These are phyloP conservation scores for Drosophila monieri DNA, from an alignment of 2,888 invertebrate genomes.

Conservation along the genomic window DNA sequence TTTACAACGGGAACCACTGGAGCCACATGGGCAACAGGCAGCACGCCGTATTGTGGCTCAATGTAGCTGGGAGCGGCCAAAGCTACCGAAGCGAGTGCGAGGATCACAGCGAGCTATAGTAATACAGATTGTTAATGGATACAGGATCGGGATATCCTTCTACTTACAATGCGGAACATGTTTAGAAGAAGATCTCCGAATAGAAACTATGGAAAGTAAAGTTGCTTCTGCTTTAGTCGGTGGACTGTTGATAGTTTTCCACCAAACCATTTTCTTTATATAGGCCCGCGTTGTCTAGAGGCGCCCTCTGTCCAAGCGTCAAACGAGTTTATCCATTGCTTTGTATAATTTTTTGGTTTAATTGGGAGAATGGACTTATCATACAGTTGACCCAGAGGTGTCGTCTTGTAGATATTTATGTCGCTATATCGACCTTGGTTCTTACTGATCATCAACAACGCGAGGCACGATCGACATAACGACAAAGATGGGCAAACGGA, in stretches of 20 bases:
- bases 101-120: slow-evolving; percentile 38
- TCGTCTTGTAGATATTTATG: slow-evolving; percentile 27
- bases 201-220: background rate
- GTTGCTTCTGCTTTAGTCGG: background rate
- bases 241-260: slow-evolving; percentile 35
- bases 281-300: slow-evolving; percentile 24
- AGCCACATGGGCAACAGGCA: slow-evolving; percentile 25
- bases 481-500: slow-evolving; percentile 16
- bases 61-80: slow-evolving; percentile 50
- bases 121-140: background rate
- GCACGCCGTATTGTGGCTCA: slow-evolving; percentile 34
- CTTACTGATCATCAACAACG: slow-evolving; percentile 24
- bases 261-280: slow-evolving; percentile 24
- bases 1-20: slow-evolving; percentile 23
- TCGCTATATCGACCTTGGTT: slow-evolving; percentile 29
- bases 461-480: slow-evolving; percentile 27
- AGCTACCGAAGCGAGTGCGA: slow-evolving; percentile 37
- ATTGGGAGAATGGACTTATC: slow-evolving; percentile 33
- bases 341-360: slow-evolving; percentile 28
- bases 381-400: slow-evolving; percentile 25
- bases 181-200: slow-evolving; percentile 6
- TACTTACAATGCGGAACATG: slow-evolving; percentile 54
- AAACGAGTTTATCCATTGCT: slow-evolving; percentile 29
- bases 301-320: background rate
- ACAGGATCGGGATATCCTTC: background rate